Base-by-base conservation (phyloP, 2,888 invertebrate species). In the Scaptomyza tumidula region DNA sequence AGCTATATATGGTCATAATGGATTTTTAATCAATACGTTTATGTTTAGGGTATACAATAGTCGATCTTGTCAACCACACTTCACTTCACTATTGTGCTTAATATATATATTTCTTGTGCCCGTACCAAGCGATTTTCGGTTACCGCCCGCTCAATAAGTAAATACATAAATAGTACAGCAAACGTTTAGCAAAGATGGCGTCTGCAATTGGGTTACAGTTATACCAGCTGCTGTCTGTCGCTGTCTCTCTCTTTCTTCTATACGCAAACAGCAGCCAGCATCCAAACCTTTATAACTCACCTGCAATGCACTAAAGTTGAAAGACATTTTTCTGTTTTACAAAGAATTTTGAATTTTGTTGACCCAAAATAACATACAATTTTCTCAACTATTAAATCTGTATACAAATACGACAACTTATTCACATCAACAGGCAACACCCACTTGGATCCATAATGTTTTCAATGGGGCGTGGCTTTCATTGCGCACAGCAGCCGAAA, bases 281-380 rank as follows among this genome's bases (percentile, higher is more conserved):
- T 75, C 77, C 45, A 35, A 1, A 35, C 6, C 5, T 14, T 11
- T 27, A 39, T 14, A 29, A 29, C 82, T 83, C 49, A 92, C 92
- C 92, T 92, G 92, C 80, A 91, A 90, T 53, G 92, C 92, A 71
- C 90, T 91, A 62, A 91, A 92, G 77, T 90, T 81, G 66, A 86
- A 89, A 29, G 92, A 89, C 92, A 92, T 92, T 68, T 56, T 56
- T 35, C 1, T 39, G 31, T 7, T n/a, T n/a, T 14, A 39, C 10
- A 10, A 55, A n/a, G n/a, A n/a, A 59, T 66, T 62, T 71, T 6
- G 41, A 58, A 63, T 68, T 65, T 70, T 13, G 29, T 39, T 11
- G n/a, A 11, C 10, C 19, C 39, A 39, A 37, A 14, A 9, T 27
- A 7, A 10, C 16, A 29, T 45, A 37, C 27, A 39, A 44, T 45